Evolutionary conservation across 2,113 vertebrate species (phyloP), one percentile per base, ranked within the genome.

Genomic region (Prietella phreatophila): DNA sequence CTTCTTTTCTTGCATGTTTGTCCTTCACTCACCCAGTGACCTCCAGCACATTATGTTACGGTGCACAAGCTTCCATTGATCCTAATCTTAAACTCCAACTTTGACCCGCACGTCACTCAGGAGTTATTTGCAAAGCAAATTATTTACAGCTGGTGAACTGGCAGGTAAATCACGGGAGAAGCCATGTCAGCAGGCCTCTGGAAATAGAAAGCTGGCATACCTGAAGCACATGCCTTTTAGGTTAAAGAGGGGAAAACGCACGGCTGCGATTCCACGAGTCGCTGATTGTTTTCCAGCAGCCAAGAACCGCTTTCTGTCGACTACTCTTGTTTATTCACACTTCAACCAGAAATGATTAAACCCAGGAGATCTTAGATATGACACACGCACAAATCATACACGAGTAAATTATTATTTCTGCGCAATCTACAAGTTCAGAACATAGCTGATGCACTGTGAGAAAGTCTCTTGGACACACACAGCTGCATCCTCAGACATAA

Each of bases 151-250:
- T 87, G 87, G 88, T 90, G 91, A 91, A 88, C 85, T 88, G 89
- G 84, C 88, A 90, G 90, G 94, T 94, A 93, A 93, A 94, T 95
- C 93, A 93, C 55, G 91, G 90, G 91, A 91, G 93, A 94, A 93
- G 92, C 91, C 90, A 25, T 93, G 93, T 94, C 92, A 93, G 91
- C 92, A 85, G 90, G 83, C 53, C 55, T 80, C 93, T 93, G 73
- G 91, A 92, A 96, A 95, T 95, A 95, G 93, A 92, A 67, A 50
- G 47, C 89, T 82, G 90, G 90, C 93, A 90, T 92, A 94, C 91
- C 92, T 91, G 86, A 91, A 90, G 89, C 91, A 91, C 91, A 94
- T 93, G 71, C 88, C 90, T 56, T 87, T 89, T 91, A 89, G 90
- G 89, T 90, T 89, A 88, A 92, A 91, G 88, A 93, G 85, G 89